phyloP scores from a whole-genome alignment of 2,888 invertebrate species.

The Meandrusa payeni region DNA sequence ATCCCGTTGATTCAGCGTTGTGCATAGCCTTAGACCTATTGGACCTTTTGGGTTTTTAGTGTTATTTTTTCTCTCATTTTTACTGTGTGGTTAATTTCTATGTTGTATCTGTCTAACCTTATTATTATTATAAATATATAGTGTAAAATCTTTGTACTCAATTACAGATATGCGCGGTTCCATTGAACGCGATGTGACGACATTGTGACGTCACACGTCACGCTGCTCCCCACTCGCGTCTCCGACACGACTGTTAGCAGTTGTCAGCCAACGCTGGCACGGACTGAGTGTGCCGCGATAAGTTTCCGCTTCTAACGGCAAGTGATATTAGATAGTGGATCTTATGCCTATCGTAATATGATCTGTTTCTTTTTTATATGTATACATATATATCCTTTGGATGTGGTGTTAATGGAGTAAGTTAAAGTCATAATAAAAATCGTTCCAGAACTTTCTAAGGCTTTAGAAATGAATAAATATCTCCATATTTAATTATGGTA shows the following conservation, averaged over 20 bases:
- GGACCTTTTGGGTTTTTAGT: no score
- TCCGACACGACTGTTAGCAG: slow-evolving; percentile 13
- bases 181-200: slow-evolving; percentile 49
- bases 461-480: no score
- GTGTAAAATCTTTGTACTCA: neutral
- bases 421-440: slow-evolving; percentile 4
- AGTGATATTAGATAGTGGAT: slow-evolving; percentile 41
- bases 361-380: slow-evolving; percentile 16
- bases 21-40: no score
- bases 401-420: slow-evolving; percentile 7
- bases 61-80: no score
- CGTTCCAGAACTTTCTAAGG: no score
- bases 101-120: no score
- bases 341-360: slow-evolving; percentile 14
- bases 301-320: slow-evolving; percentile 36
- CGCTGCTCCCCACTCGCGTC: slow-evolving; percentile 29
- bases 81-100: no score
- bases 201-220: slow-evolving; percentile 43
- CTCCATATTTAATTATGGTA: no score
- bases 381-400: neutral
- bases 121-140: no score
- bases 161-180: slow-evolving; percentile 72
- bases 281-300: slow-evolving; percentile 30
- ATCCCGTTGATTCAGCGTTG: no score
- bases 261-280: slow-evolving; percentile 11